These are phyloP conservation scores for Ophioderma brevispina DNA, from an alignment of 35 echinoderm and acorn worm genomes.

Conservation along the genomic window DNA sequence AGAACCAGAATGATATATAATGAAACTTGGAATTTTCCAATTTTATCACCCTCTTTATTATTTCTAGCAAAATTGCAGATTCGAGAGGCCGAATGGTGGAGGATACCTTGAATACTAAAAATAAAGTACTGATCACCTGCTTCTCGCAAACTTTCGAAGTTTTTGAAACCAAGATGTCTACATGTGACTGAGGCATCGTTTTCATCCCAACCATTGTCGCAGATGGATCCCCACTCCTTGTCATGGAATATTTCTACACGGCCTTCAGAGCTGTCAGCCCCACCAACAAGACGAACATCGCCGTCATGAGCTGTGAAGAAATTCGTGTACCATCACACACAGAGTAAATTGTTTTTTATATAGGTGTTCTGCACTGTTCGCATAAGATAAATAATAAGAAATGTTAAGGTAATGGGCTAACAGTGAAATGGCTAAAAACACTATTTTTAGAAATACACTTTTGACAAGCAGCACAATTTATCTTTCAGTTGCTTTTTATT, in stretches of 20 bases:
- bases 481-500: too few relatives aligned
- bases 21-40: neutral
- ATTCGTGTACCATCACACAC: too few relatives aligned
- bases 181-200: neutral
- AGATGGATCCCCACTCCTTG: slow-evolving; percentile 16
- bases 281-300: neutral
- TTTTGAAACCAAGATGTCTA: neutral
- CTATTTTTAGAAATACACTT: too few relatives aligned
- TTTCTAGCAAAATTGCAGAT: neutral
- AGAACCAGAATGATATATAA: neutral
- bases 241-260: slow-evolving; percentile 34
- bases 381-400: too few relatives aligned
- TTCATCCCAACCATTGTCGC: neutral
- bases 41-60: neutral
- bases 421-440: too few relatives aligned
- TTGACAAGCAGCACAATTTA: too few relatives aligned
- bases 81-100: neutral
- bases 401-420: too few relatives aligned
- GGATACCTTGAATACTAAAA: neutral
- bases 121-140: neutral
- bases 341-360: neutral
- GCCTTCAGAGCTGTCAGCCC: neutral
- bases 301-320: neutral
- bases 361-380: too few relatives aligned
- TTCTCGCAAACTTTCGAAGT: neutral